These are phyloP conservation scores for Drosophila guanche DNA, from an alignment of 1,140 invertebrate species.

Conservation along the genomic window DNA sequence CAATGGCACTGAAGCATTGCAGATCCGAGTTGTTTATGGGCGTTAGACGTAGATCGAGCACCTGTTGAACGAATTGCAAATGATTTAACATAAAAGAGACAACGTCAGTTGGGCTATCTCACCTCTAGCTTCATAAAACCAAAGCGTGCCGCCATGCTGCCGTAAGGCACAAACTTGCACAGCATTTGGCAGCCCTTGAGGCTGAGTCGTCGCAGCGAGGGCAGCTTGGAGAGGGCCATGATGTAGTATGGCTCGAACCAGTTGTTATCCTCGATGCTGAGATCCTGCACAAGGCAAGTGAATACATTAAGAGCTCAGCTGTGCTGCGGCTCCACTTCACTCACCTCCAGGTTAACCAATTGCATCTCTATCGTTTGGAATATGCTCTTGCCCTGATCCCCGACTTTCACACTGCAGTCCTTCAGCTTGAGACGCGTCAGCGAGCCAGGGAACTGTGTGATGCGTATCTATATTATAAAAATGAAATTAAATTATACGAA, in stretches of 20 bases:
- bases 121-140: conserved; percentile 88
- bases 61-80: conserved; percentile 57
- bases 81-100: no score
- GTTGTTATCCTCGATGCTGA: conserved; percentile 88
- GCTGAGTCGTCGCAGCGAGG: conserved; percentile 85
- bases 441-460: conserved; percentile 85
- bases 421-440: conserved; percentile 85
- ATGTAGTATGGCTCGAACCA: conserved; percentile 89
- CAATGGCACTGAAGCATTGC: conserved; percentile 87
- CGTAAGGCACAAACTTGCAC: conserved; percentile 89
- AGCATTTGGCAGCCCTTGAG: conserved; percentile 87
- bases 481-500: neutral
- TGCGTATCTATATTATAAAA: conserved; percentile 80
- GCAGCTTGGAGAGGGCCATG: conserved; percentile 88
- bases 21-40: conserved; percentile 88
- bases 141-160: conserved; percentile 88
- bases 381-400: conserved; percentile 84
- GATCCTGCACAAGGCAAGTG: conserved; percentile 83
- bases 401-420: conserved; percentile 84
- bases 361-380: conserved; percentile 86
- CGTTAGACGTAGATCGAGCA: conserved; percentile 87
- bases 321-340: neutral
- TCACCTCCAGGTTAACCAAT: conserved; percentile 86
- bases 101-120: neutral
- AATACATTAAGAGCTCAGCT: neutral